Evolutionary conservation across 1,140 invertebrate genomes (phyloP), one percentile per base, ranked within the genome.

Genomic region (Tigriopus japonicus): DNA sequence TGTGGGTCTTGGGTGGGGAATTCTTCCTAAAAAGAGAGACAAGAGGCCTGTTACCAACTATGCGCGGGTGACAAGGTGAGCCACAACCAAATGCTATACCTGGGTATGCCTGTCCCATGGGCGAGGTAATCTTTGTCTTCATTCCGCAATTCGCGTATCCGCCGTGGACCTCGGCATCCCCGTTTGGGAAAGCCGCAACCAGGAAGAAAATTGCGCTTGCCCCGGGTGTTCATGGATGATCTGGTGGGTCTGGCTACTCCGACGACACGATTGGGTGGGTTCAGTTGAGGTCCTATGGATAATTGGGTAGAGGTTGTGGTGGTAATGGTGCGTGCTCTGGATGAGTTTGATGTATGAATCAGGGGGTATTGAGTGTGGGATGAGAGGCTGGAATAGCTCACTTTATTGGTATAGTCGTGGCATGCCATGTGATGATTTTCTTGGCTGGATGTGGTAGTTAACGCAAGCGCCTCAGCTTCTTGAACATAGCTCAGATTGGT

Each of bases 351-450:
- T 6, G 21, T 2, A 40, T 24, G 23, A 51, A 41, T 41, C 2
- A 23, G 1, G 21, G 21, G 40, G n/a, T 17, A n/a, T 9, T 17
- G 40, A 54, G 14, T 23, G 24, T 21, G 14, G 52, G 14, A 19
- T 21, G 24, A 23, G 21, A 15, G 52, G 21, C 52, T 51, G 35
- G 35, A 54, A n/a, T 58, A 58, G 40, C 15, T 19, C 6, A 62
- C 45, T 60, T 65, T 68, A 41, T 64, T 65, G 1, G 66, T 67
- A 49, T 67, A 68, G 56, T 68, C 66, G 43, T 68, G 67, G 1
- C 65, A 65, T 13, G 61, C 54, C 12, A 66, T 60, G 42, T 60
- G 58, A 7, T 42, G 17, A 14, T 58, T 2, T 15, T 58, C 55
- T 41, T 58, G 15, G n/a, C 40, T 19, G 28, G 17, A 21, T 54